Conservation (phyloP, 2,797 vertebrate species). For the Rhabdophis nuchalis region DNA sequence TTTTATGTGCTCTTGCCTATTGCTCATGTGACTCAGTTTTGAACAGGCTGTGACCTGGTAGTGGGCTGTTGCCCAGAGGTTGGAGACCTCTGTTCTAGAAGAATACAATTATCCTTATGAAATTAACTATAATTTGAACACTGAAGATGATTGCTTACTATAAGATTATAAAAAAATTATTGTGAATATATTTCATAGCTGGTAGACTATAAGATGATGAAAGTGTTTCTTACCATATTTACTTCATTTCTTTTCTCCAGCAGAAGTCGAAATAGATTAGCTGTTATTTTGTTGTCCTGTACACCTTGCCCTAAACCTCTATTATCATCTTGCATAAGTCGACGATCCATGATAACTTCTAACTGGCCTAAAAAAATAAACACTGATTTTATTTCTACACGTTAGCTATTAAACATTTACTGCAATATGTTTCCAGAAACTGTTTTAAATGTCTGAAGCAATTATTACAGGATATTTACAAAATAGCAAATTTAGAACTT, state of each 20-base stretch:
- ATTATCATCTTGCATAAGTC: slow-evolving; percentile 93
- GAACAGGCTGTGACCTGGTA: neutral
- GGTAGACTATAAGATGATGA: neutral
- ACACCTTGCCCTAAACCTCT: slow-evolving; percentile 90
- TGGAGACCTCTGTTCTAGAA: neutral
- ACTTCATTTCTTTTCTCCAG: slow-evolving; percentile 76
- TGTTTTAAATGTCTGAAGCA: neutral
- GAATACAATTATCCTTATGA: neutral
- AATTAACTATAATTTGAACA: neutral
- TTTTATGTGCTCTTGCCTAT: neutral
- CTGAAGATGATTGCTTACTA: neutral
- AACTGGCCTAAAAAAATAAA: slow-evolving; percentile 77
- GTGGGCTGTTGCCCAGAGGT: neutral
- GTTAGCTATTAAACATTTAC: neutral
- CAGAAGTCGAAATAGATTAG: slow-evolving; percentile 81
- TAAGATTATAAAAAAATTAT: neutral
- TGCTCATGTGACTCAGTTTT: neutral
- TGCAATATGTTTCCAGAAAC: neutral
- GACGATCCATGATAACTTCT: slow-evolving; percentile 90
- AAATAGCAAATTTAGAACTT: neutral
- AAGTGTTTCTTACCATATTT: slow-evolving; percentile 68
- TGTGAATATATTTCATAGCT: neutral
- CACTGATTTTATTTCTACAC: neutral
- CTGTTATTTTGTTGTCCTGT: slow-evolving; percentile 89
- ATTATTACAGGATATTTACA: neutral